Base-by-base conservation (phyloP, 2,797 vertebrate species). In the Aviceda cuculoides region DNA sequence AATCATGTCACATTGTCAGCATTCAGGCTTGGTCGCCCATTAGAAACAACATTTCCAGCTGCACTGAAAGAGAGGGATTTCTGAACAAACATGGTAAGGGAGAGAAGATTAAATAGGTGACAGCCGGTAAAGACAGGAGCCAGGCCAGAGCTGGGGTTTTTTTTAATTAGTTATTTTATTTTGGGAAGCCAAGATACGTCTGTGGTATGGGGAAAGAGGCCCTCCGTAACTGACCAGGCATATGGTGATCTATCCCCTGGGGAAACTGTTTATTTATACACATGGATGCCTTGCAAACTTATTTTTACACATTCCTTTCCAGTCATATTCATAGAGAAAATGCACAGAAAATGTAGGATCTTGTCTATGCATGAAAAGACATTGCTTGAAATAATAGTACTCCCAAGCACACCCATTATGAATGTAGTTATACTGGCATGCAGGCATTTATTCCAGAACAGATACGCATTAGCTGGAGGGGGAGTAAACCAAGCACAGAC, bases 41-140 rank as follows among this genome's bases (percentile, higher is more conserved):
- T 62, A 55, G 90, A 65, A 92, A 82, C 65, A 44, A 56, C 58
- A 24, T 74, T 92, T 47, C 66, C 87, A 95, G 91, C 94, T 96
- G 73, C 89, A 53, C 70, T 74, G 80, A 70, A 49, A 82, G 47
- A 70, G 70, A 72, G 25, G 35, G 44, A 66, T 75, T 92, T 89
- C 89, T 96, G 85, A 88, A 42, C 72, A 97, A 95, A 92, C 70
- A 92, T 4, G n/a, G 82, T 37, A 77, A 21, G 6, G 33, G 72
- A 67, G 40, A 86, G 29, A 68, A 39, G 44, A 90, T 95, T 90
- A 61, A 83, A 67, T 53, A 67, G 44, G 26, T 58, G 82, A 63
- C 59, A 94, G 61, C 39, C 1, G 0, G 33, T 68, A 42, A 78
- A 94, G 92, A 92, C 25, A 78, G 78, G 52, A 83, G 33, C 44